Evolutionary conservation across 1,140 invertebrate genomes (phyloP).

Genomic region (Drosophila sp.): DNA sequence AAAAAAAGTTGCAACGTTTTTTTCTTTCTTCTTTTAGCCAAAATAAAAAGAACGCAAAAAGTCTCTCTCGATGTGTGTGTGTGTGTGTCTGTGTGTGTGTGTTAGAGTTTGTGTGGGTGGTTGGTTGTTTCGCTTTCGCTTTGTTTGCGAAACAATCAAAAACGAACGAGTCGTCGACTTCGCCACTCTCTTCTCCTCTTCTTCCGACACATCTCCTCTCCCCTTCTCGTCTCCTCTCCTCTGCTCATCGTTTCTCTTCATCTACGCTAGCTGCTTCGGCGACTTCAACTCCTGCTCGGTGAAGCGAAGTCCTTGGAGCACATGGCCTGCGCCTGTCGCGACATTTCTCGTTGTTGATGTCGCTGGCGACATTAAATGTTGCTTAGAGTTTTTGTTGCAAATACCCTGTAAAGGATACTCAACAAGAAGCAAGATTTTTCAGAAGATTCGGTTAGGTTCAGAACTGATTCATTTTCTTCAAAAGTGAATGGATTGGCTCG

Average conservation of each 20-base stretch:
- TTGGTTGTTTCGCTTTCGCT: conserved; percentile 64
- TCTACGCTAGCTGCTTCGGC: conserved; percentile 1
- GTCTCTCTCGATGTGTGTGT: conserved; percentile 28
- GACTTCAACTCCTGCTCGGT: conserved; percentile 22
- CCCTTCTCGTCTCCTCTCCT: not conserved
- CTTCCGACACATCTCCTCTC: not conserved
- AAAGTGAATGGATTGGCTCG: too few species aligned
- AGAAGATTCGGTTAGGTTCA: too few species aligned
- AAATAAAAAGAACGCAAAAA: conserved; percentile 72
- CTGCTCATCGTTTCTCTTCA: not conserved
- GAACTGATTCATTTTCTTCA: too few species aligned
- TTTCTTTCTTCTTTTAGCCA: conserved; percentile 64
- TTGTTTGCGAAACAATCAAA: conserved; percentile 83
- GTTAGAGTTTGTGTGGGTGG: conserved; percentile 37
- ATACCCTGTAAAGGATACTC: conserved; percentile 19
- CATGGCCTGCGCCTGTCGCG: conserved; percentile 47
- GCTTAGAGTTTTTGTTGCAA: conserved; percentile 57
- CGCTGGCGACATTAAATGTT: conserved; percentile 77
- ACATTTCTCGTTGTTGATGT: conserved; percentile 59
- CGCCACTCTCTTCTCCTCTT: conserved; percentile 16
- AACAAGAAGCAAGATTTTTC: not conserved
- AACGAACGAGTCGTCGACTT: conserved; percentile 49
- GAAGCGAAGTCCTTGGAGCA: conserved; percentile 42
- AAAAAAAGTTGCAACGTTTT: conserved; percentile 74
- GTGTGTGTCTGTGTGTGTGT: conserved; percentile 26